phyloP scores from a whole-genome alignment of 2,113 vertebrate genomes.

The Phylloscopus whistleri region DNA sequence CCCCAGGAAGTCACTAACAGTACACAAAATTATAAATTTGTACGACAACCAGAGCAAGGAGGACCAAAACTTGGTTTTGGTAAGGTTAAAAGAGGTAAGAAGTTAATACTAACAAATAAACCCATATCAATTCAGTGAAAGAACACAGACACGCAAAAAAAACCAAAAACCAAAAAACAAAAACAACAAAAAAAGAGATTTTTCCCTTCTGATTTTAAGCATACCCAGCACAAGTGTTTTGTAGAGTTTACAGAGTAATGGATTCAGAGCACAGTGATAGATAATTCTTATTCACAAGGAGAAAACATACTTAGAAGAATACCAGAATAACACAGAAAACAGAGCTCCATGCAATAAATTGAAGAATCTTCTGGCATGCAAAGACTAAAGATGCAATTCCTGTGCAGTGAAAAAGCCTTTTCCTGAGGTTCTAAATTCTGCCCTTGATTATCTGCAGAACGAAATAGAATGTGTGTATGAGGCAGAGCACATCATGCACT shows the following conservation, averaged over 20 bases:
- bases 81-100: neutral
- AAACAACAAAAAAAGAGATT: neutral
- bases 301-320: conserved; percentile 59
- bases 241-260: conserved; percentile 43
- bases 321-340: conserved; percentile 63
- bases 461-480: conserved; percentile 49
- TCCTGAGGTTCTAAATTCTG: conserved; percentile 68
- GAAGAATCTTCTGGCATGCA: conserved; percentile 64
- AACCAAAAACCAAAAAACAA: neutral
- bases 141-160: neutral
- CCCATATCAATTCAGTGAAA: neutral
- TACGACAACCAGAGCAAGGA: conserved; percentile 13
- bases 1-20: neutral
- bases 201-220: conserved; percentile 24
- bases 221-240: conserved; percentile 8
- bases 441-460: conserved; percentile 70
- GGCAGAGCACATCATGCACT: neutral
- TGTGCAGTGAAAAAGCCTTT: conserved; percentile 65
- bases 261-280: conserved; percentile 52
- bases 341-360: conserved; percentile 62
- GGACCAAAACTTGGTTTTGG: neutral
- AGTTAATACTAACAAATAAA: conserved; percentile 35
- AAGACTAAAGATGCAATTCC: conserved; percentile 68
- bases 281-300: conserved; percentile 57
- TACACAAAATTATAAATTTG: neutral